These are phyloP conservation scores for Forbesichthys papilliferus DNA, from an alignment of 2,113 vertebrate genomes.

Conservation along the genomic window DNA sequence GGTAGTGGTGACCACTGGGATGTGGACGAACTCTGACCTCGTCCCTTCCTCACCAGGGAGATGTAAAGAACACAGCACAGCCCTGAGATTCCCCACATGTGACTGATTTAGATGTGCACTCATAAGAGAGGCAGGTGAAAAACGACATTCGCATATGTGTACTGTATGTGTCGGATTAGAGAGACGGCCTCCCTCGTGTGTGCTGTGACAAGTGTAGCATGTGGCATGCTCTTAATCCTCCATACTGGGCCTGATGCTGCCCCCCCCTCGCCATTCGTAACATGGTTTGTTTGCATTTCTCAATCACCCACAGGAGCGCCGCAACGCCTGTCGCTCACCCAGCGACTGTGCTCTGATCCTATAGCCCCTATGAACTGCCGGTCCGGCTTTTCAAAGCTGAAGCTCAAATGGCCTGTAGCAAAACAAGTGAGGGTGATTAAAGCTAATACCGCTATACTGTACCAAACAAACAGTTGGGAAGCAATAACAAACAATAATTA, in stretches of 20 bases:
- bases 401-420: constrained; percentile 62
- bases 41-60: constrained; percentile 31
- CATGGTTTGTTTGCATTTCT: constrained; percentile 73
- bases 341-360: constrained; percentile 58
- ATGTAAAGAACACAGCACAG: constrained; percentile 15
- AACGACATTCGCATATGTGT: background rate
- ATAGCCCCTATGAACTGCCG: constrained; percentile 53
- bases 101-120: constrained; percentile 7
- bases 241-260: constrained; percentile 24
- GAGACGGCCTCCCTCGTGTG: constrained; percentile 17
- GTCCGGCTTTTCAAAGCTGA: constrained; percentile 52
- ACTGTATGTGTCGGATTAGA: constrained; percentile 8
- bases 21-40: constrained; percentile 52
- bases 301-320: constrained; percentile 70
- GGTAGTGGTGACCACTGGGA: constrained; percentile 50
- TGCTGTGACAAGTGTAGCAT: constrained; percentile 12
- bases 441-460: constrained; percentile 45
- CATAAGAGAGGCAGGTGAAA: constrained; percentile 14
- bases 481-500: constrained; percentile 34
- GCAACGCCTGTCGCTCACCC: constrained; percentile 54
- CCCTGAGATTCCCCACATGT: background rate
- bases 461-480: constrained; percentile 51
- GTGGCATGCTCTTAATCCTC: constrained; percentile 28
- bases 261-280: constrained; percentile 53
- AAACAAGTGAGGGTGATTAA: constrained; percentile 67